Evolutionary conservation across 2,797 vertebrate genomes (phyloP), one percentile per base, ranked within the genome.

Genomic region (Myripristis murdjan): DNA sequence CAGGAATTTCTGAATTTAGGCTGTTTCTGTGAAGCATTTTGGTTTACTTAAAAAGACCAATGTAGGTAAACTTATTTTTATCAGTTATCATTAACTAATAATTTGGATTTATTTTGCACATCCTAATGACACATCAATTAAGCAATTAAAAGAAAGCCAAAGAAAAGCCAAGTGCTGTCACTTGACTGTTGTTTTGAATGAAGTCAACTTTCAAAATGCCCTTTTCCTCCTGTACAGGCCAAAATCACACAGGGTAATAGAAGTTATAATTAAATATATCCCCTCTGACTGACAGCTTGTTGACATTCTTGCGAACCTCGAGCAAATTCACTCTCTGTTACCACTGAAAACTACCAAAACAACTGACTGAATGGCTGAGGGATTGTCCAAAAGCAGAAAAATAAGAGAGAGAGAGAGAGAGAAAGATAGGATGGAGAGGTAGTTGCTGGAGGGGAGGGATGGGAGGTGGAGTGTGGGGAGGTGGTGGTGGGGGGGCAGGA

Each of bases 401-500:
- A 11, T 3, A 22, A 51, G 23, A 51, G 22, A 49, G 20, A 62
- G 44, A 16, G 24, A n/a, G 37, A 9, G 8, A 14, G 39, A 24
- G 39, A 48, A 15, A 43, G 22, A 68, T 53, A 83, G 69, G 78
- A 77, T 65, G 64, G 44, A 70, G 64, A n/a, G 7, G 51, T n/a
- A 26, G 62, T 51, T 81, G 62, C 71, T 67, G 64, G 64, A 63
- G 16, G n/a, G 1, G 10, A 48, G 26, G 15, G 39, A 46, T 23
- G 39, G 48, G 26, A 26, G 1, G 2, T n/a, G n/a, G n/a, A n/a
- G n/a, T n/a, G 24, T 12, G 51, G 14, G 10, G 52, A 67, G 61
- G 68, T 77, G 64, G 75, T n/a, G n/a, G n/a, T n/a, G 80, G 77
- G 75, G 79, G 83, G 70, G 79, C 80, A 89, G 86, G 84, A 89